Percentiles rank a stretch among this genome's conserved stretches.
Evolutionary conservation across 2,113 vertebrate species (phyloP).

Genomic region (Podarcis cretensis): DNA sequence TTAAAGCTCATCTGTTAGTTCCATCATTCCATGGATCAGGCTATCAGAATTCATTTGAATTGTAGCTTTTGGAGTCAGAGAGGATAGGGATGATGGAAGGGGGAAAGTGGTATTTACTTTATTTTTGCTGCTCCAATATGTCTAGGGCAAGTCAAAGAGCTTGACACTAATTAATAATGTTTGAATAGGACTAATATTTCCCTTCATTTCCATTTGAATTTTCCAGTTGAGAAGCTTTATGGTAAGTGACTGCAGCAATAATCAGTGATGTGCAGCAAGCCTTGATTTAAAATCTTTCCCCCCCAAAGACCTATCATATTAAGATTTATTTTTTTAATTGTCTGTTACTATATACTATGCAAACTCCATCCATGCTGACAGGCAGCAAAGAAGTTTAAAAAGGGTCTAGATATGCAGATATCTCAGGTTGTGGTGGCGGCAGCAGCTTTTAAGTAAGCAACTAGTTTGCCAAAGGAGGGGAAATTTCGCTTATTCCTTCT

Average conservation of each 20-base stretch:
- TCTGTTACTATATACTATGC: neutral
- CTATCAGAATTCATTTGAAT: neutral
- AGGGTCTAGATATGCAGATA: neutral
- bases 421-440: fast-evolving
- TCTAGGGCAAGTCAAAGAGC: neutral
- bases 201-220: constrained; percentile 1
- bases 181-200: constrained; percentile 10
- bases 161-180: neutral
- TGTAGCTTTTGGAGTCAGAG: neutral
- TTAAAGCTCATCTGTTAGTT: neutral
- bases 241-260: neutral
- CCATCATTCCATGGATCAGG: neutral
- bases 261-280: neutral
- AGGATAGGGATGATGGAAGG: neutral
- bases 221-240: neutral
- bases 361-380: neutral
- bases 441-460: neutral
- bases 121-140: neutral
- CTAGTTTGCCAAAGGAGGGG: neutral
- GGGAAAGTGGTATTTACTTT: neutral
- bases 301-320: neutral
- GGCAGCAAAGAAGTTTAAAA: neutral
- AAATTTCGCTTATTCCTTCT: neutral
- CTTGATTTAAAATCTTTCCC: neutral
- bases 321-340: neutral